Conservation (phyloP, 2,888 invertebrate species). For the Aricia artaxerxes region DNA sequence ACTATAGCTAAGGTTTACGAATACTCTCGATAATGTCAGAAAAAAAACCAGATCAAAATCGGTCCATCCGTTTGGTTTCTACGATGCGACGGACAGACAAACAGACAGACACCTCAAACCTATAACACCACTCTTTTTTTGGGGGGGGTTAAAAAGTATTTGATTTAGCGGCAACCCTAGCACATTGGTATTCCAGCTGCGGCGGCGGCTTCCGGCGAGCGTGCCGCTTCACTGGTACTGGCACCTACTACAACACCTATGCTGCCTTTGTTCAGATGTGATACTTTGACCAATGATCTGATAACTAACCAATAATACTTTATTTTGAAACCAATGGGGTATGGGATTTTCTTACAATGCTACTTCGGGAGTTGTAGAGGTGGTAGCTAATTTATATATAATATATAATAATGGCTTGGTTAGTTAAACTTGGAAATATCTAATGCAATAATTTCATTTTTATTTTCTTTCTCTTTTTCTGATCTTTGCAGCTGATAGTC, state of each 20-base stretch:
- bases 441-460: neutral
- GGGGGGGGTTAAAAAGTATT: too few species aligned
- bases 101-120: too few species aligned
- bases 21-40: too few species aligned
- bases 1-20: too few species aligned
- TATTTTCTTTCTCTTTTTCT: neutral
- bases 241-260: constrained; percentile 8
- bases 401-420: neutral
- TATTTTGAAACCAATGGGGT: too few species aligned
- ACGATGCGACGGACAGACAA: too few species aligned
- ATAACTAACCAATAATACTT: too few species aligned
- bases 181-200: constrained; percentile 58
- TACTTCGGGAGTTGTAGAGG: neutral
- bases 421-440: neutral
- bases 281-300: neutral
- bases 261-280: neutral
- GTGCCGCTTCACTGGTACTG: constrained; percentile 16
- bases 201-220: constrained; percentile 40
- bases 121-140: too few species aligned
- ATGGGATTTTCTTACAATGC: neutral
- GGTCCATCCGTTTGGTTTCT: too few species aligned
- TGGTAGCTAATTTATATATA: neutral
- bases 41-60: too few species aligned
- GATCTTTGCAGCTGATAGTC: neutral
- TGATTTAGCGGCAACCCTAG: neutral